phyloP scores from a whole-genome alignment of 35 echinoderm and acorn worm species.

The Apostichopus californicus region DNA sequence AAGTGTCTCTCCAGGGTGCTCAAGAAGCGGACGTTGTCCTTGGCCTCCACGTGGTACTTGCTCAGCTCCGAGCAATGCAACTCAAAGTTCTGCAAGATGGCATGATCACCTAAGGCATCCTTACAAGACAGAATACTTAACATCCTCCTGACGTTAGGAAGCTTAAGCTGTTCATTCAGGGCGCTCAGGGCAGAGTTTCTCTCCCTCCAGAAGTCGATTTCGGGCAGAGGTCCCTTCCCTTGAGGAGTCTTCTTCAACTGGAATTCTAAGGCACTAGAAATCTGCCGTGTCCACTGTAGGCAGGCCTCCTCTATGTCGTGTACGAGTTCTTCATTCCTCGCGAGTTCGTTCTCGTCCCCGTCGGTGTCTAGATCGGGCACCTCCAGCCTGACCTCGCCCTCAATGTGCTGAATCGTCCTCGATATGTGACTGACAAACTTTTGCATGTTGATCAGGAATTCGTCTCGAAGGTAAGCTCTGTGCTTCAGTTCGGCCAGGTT shows the following conservation, averaged over 20 bases:
- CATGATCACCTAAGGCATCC: constrained; percentile 90
- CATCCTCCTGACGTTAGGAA: constrained; percentile 87
- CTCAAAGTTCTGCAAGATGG: constrained; percentile 97
- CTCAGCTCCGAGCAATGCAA: constrained; percentile 89
- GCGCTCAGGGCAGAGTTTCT: constrained; percentile 93
- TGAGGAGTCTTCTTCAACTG: constrained; percentile 96
- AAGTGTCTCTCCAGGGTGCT: constrained; percentile 97
- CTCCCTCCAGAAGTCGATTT: constrained; percentile 99
- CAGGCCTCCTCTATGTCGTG: constrained; percentile 79
- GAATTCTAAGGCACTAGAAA: constrained; percentile 78
- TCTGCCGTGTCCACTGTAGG: constrained; percentile 95
- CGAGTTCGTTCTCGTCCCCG: constrained; percentile 83
- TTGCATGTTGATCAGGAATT: constrained; percentile 99
- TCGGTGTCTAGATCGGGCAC: constrained; percentile 75
- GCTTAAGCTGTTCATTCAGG: constrained; percentile 89
- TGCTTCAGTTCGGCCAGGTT: constrained; percentile 76
- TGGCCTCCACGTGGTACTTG: constrained; percentile 97
- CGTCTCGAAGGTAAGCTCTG: constrained; percentile 79
- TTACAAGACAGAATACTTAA: constrained; percentile 88
- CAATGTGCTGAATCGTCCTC: constrained; percentile 97
- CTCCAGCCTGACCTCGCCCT: constrained; percentile 91
- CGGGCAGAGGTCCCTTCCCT: constrained; percentile 92
- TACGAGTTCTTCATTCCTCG: constrained; percentile 80
- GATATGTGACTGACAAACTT: constrained; percentile 94
- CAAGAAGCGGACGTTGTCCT: constrained; percentile 97